A percentile compares a stretch with the other conserved stretches of the same genome.
These are phyloP conservation scores for Malurus elegans DNA, from an alignment of 2,113 vertebrate species.

Conservation along the genomic window DNA sequence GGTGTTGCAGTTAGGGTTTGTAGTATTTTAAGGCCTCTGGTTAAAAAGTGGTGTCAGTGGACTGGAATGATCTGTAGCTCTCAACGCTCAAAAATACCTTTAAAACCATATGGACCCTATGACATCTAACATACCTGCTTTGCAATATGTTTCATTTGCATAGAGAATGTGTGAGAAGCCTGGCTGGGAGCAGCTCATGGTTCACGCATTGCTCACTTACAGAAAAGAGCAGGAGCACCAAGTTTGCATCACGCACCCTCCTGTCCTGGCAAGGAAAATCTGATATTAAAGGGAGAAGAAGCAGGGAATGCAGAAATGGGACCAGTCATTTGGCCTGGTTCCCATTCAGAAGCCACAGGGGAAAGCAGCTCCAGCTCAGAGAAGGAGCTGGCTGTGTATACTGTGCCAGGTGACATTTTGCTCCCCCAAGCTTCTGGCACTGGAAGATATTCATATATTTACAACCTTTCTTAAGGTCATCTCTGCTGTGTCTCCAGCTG, in stretches of 20 bases:
- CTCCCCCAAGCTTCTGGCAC: not conserved
- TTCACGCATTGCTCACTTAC: not conserved
- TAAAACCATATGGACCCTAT: not conserved
- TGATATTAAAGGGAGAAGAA: not conserved
- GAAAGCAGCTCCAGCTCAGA: not conserved
- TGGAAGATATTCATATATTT: constrained; percentile 12
- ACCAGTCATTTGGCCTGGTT: not conserved
- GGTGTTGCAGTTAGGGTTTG: not conserved
- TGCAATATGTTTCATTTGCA: constrained; percentile 28
- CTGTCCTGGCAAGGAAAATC: not conserved
- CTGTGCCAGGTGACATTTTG: constrained; percentile 28
- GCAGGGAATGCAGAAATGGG: not conserved
- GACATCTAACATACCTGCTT: not conserved
- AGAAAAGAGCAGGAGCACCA: not conserved
- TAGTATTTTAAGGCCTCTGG: not conserved
- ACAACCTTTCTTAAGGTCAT: constrained; percentile 54
- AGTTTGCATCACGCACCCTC: not conserved
- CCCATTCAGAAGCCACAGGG: not conserved
- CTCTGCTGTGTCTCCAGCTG: constrained; percentile 49
- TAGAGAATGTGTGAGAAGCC: not conserved
- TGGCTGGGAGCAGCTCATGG: not conserved
- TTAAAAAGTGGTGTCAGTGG: not conserved
- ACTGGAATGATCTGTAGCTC: not conserved
- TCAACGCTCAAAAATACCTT: not conserved
- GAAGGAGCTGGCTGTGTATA: not conserved